Base-by-base conservation (phyloP, 2,888 invertebrate species). In the Cataglyphis rosenhaueri region DNA sequence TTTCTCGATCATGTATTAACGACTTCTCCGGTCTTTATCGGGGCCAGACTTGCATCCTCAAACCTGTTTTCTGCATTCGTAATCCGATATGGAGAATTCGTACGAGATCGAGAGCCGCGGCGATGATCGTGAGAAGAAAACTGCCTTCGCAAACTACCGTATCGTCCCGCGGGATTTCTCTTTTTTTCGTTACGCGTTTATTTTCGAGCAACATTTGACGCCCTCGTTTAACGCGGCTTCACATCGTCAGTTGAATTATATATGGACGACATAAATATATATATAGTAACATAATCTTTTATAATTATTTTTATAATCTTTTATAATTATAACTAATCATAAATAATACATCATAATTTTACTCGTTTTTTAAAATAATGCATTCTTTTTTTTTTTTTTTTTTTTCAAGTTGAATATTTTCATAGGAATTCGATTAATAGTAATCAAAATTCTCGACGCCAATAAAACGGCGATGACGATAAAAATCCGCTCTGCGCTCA, bases 61-160 rank as follows among this genome's bases (percentile, higher is more conserved):
- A 89, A 89, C 88, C 89, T 76, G 89, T 88, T 88, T 74, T 81
- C 70, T 32, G 73, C 66, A 74, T 83, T 70, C 83, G 89, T 86
- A 88, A 87, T 81, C 41, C 59, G 85, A 88, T 81, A 65, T 75
- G 75, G 81, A 68, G 62, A 81, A 87, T 84, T 87, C 87, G 81
- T 71, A 81, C 32, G 74, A 83, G 82, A 79, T 83, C 81, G 86
- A 68, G 86, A 65, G 38, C 25, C 74, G 70, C 66, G 66, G n/a
- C 48, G 35, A 84, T 64, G 82, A 75, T 85, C 71, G 62, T 44
- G 81, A 84, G 83, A 85, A 76, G 68, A 84, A 78, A 78, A 71
- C 71, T 59, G 12, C 52, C 44, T 35, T 61, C 65, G 55, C 75
- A 84, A 88, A 84, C 81, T 82, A 62, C 59, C 52, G 10, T 41